These are phyloP conservation scores for Anas bernieri DNA, from an alignment of 2,797 vertebrate genomes.

Conservation along the genomic window DNA sequence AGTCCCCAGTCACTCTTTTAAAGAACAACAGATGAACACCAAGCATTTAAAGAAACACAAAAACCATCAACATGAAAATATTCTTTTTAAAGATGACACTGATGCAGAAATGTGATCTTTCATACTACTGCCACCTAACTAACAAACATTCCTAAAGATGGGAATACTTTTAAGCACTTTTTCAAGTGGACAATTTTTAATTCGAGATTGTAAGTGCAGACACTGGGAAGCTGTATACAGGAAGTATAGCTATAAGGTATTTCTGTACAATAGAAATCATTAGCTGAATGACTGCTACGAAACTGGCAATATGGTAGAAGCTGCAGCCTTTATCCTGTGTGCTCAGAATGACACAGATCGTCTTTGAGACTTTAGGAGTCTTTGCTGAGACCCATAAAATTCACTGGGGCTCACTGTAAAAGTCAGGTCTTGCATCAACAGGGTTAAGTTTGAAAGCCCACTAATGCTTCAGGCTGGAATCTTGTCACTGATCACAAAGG, in stretches of 20 bases:
- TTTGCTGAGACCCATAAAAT: not conserved
- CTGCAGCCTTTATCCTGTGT: not conserved
- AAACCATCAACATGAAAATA: not conserved
- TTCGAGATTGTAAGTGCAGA: not conserved
- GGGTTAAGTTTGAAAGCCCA: not conserved
- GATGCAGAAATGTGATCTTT: not conserved
- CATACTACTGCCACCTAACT: not conserved
- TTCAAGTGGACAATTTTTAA: not conserved
- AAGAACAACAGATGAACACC: not conserved
- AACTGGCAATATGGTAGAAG: not conserved
- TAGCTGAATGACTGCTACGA: not conserved
- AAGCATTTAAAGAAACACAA: not conserved
- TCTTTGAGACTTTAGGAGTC: not conserved
- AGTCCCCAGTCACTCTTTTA: not conserved
- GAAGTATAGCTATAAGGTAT: not conserved
- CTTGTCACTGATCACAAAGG: not conserved
- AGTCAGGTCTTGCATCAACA: not conserved
- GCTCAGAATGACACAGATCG: not conserved
- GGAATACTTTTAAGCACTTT: not conserved
- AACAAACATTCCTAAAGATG: fast-evolving
- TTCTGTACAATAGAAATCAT: not conserved
- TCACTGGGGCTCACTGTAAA: not conserved
- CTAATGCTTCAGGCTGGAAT: not conserved
- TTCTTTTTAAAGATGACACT: not conserved
- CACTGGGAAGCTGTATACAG: not conserved